phyloP scores from a whole-genome alignment of 2,113 vertebrate genomes.

The Edolisoma coerulescens region DNA sequence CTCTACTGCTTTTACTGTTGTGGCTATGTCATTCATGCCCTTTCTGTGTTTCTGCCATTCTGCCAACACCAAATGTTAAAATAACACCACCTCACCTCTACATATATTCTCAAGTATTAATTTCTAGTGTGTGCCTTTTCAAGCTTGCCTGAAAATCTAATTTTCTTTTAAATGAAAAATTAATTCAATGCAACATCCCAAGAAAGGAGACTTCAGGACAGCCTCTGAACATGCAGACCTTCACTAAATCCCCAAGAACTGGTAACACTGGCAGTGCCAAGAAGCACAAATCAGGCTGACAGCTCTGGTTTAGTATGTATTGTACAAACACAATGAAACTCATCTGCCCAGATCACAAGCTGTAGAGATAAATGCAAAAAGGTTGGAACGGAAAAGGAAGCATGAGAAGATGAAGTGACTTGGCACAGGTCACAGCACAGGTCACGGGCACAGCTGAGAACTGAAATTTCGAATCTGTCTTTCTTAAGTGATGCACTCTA shows the following conservation, averaged over 20 bases:
- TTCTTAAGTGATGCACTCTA: not conserved
- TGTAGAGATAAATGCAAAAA: not conserved
- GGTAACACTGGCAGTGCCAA: not conserved
- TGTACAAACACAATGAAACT: constrained; percentile 10
- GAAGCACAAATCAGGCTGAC: constrained; percentile 4
- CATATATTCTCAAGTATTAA: not conserved
- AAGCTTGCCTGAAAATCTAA: not conserved
- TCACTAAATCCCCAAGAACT: not conserved
- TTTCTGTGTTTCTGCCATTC: not conserved
- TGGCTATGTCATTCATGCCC: not conserved
- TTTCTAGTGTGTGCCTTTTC: not conserved
- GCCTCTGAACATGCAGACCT: not conserved
- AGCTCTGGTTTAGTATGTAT: not conserved
- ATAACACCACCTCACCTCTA: not conserved
- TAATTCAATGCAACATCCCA: not conserved
- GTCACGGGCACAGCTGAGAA: not conserved
- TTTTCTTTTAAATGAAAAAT: not conserved
- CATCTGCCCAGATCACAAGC: not conserved
- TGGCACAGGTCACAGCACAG: not conserved
- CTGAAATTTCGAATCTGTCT: not conserved
- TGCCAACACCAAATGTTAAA: not conserved
- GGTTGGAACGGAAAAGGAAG: not conserved
- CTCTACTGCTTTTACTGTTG: not conserved
- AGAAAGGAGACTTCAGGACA: not conserved
- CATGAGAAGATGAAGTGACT: not conserved